Base-by-base conservation (phyloP, 2,888 invertebrate species). In the Cyclophora albipunctata region DNA sequence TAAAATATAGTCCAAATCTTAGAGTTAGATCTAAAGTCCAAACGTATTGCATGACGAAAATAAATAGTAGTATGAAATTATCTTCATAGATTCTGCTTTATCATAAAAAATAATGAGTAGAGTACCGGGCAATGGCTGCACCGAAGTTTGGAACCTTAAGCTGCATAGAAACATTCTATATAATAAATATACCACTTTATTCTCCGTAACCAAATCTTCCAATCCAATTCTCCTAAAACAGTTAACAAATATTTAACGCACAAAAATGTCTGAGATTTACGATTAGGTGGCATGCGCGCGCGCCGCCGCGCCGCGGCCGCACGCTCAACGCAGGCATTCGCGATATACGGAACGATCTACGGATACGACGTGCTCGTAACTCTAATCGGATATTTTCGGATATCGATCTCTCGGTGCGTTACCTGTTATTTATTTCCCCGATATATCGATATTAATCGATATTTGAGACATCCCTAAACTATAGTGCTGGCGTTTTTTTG, bases 231-330 rank as follows among this genome's bases (percentile, higher is more conserved):
- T 37, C 37, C 37, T 37, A 37, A 37, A 37, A 37, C 37, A 37
- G 37, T 37, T 37, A 51, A 49, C 42, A 52, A 50, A 47, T 46
- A 61, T 58, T 59, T 59, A 56, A 52, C 52, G 63, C 68, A 71
- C 75, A 76, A 78, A 78, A 78, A 78, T 77, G 75, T 70, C 56
- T 52, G 59, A 73, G 74, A 76, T 78, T 72, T 74, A 75, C 75
- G 76, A 75, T 76, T 70, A 71, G 61, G 37, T 37, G 37, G 37
- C 37, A 37, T 37, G 52, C 57, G 60, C 59, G 59, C 63, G 60
- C 52, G 63, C 20, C 20, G 20, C 20, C 20, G 20, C 20, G 20
- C 20, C 20, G 20, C 20, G 20, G 20, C 20, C 20, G 20, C 20
- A 20, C 59, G 62, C 58, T 53, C 60, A 52, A 55, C 66, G 53